Base-by-base conservation (phyloP, 64 coral and sea anemone genomes). In the Porites lutea region DNA sequence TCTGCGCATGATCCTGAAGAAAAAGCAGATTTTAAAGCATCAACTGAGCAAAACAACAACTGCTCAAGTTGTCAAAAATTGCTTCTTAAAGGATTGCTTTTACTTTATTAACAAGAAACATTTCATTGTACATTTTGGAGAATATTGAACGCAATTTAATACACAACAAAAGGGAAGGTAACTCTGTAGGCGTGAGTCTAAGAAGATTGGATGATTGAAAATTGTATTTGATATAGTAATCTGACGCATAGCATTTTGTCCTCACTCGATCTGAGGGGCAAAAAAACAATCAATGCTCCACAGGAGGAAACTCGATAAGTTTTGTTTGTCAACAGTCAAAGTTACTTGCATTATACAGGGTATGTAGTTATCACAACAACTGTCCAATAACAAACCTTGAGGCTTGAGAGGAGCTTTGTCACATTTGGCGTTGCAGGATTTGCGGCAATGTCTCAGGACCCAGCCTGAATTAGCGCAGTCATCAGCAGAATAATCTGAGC, bases 1-100 rank as follows among this genome's bases (percentile, higher is more conserved):
- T 89, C 47, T 61, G 87, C 75, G 52, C 87, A 89, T 13, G 87
- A 74, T 54, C 72, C 87, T 89, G 8, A 48, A 52, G n/a, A 21
- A 75, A 79, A 68, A 89, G 19, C 21, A 68, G 15, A 2, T 27
- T 71, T 71, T 27, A 71, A 21, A 27, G 8, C 62, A 16, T 15
- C 13, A 65, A 12, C 62, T 65, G 13, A 37, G 27, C 62, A 12
- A 65, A 60, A 10, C 8, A 65, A 15, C 14, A 19, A 19, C 62
- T 65, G n/a, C 4, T 65, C 14, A 13, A 15, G 13, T 19, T 65
- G n/a, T 65, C 13, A 13, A 65, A 65, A 4, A 65, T 10, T 65
- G 62, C 13, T 65, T 65, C 62, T 65, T 37, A 37, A 37, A 65
- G 13, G 13, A 65, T 65, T 10, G 5, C n/a, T 65, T 65, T 65